Evolutionary conservation across 2,113 vertebrate genomes (phyloP).

Genomic region (Xenopus borealis): DNA sequence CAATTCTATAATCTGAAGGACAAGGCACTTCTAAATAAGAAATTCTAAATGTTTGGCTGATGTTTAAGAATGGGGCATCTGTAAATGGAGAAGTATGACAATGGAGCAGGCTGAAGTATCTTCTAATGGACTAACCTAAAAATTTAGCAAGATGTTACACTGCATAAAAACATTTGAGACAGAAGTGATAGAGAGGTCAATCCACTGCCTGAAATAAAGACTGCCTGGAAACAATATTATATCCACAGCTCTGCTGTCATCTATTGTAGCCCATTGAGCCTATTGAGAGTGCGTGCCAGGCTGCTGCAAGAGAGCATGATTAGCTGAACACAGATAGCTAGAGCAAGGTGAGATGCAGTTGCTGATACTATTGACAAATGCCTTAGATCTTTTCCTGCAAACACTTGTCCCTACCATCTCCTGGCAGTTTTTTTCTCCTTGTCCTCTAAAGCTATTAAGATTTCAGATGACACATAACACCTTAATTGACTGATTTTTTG

Average conservation of each 20-base stretch:
- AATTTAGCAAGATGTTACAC: too few relatives aligned
- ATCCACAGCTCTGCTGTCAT: neutral
- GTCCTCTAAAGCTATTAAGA: conserved; percentile 56
- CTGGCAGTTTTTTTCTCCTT: conserved; percentile 52
- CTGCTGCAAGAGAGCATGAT: conserved; percentile 53
- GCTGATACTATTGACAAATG: conserved; percentile 53
- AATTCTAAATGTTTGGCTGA: too few relatives aligned
- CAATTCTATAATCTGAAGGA: too few relatives aligned
- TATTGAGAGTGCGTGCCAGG: conserved; percentile 35
- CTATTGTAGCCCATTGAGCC: neutral
- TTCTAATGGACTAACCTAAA: too few relatives aligned
- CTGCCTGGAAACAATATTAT: too few relatives aligned
- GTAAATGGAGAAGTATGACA: too few relatives aligned
- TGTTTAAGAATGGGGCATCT: too few relatives aligned
- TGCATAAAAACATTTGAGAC: too few relatives aligned
- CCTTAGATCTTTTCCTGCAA: conserved; percentile 53
- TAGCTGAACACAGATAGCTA: conserved; percentile 47
- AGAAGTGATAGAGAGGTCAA: too few relatives aligned
- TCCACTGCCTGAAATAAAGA: too few relatives aligned
- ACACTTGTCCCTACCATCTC: conserved; percentile 40
- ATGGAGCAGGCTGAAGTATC: too few relatives aligned
- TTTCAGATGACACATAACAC: conserved; percentile 53
- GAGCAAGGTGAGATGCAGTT: conserved; percentile 38
- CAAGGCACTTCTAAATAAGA: too few relatives aligned
- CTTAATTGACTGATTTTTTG: conserved; percentile 43